Conservation (phyloP, 2,888 invertebrate genomes). For the Drosophila anomelani region DNA sequence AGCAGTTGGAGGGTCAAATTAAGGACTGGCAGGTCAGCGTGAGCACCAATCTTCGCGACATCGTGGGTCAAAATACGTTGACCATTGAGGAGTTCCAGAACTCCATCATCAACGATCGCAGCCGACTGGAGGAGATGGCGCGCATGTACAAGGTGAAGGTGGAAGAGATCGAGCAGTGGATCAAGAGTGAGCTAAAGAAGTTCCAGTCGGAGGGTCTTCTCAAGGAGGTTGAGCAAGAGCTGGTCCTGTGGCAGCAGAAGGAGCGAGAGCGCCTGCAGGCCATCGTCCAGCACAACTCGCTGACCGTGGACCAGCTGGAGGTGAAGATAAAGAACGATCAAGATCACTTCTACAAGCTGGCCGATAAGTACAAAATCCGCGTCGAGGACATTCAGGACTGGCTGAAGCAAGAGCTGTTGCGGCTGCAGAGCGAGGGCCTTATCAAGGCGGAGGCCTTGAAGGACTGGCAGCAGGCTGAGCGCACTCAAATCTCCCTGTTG, state of each 20-base stretch:
- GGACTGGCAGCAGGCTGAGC: constrained; percentile 82
- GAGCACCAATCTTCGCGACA: constrained; percentile 73
- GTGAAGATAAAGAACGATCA: constrained; percentile 81
- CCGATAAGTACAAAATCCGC: constrained; percentile 79
- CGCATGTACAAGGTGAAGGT: constrained; percentile 81
- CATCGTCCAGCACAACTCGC: constrained; percentile 77
- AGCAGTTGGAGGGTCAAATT: constrained; percentile 74
- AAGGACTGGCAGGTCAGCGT: constrained; percentile 82
- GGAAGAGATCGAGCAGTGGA: constrained; percentile 83
- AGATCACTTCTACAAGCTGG: constrained; percentile 75
- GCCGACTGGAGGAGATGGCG: constrained; percentile 77
- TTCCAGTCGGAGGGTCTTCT: constrained; percentile 81
- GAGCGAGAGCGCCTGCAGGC: constrained; percentile 80
- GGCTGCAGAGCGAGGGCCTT: constrained; percentile 80
- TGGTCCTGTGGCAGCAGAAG: constrained; percentile 80
- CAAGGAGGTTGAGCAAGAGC: constrained; percentile 80
- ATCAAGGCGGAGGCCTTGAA: constrained; percentile 81
- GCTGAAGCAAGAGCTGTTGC: constrained; percentile 80
- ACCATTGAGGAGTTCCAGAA: constrained; percentile 83
- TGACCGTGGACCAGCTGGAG: constrained; percentile 82
- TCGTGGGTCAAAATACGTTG: constrained; percentile 79
- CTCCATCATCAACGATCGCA: constrained; percentile 80
- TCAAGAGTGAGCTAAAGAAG: constrained; percentile 78
- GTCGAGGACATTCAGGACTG: constrained; percentile 83
- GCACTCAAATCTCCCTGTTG: constrained; percentile 73